Base-by-base conservation (phyloP, 2,797 vertebrate species). In the Graptemys geographica region DNA sequence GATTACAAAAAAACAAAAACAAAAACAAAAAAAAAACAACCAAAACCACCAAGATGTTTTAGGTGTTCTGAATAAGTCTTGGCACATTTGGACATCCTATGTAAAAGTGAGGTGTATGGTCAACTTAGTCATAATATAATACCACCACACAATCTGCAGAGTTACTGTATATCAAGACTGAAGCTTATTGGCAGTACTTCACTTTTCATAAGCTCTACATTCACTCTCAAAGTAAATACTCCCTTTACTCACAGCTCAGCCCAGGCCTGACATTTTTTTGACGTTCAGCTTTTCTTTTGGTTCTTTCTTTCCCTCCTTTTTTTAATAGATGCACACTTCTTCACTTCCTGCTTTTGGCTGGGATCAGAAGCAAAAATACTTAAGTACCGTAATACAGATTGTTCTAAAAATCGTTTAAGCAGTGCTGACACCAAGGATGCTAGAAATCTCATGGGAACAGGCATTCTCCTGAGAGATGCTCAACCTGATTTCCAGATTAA, bases 321-420 rank as follows among this genome's bases (percentile, higher is more conserved):
- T 92, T 87, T 85, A 78, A 53, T 37, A 92, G 62, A 72, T 85
- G 65, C 72, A 12, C 90, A 90, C 49, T 12, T 59, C 27, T 88
- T 93, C 0, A 80, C 87, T 94, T 90, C 84, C 89, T 81, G 80
- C 52, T 59, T 88, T 79, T 74, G 51, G 62, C 49, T 49, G 52
- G 2, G 51, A 84, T 84, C 80, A 94, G 74, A 23, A 88, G 74
- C 33, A 56, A 94, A 96, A 86, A 13, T 53, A 65, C 8, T 78
- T 72, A 13, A 33, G 21, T 88, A 3, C 33, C 65, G 74, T 55
- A 80, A 41, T 28, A 74, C 3, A 83, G 5, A 28, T 28, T 82
- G 72, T 52, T 65, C 65, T 92, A 93, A 85, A 94, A 86, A 33
- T 69, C 59, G 81, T 92, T 88, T 82, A 85, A 28, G 78, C 4